These are phyloP conservation scores for Kryphioiulus occultus DNA, from an alignment of 2,888 invertebrate genomes.

Conservation along the genomic window DNA sequence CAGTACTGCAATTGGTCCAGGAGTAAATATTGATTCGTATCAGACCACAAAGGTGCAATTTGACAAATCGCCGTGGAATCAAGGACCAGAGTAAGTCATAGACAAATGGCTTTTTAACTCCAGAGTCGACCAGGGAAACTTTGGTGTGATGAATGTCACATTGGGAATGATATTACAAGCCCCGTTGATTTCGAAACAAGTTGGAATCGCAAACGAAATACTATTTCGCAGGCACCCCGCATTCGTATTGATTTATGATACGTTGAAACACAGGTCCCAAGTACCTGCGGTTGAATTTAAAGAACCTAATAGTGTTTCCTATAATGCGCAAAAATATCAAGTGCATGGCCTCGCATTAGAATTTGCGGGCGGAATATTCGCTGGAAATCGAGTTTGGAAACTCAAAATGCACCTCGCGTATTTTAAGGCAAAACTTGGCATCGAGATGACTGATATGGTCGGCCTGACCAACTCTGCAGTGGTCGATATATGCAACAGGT, in stretches of 20 bases:
- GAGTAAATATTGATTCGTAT: conserved; percentile 4
- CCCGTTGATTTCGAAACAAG: neutral
- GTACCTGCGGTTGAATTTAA: conserved; percentile 1
- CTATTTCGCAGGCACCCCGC: neutral
- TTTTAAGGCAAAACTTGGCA: conserved; percentile 16
- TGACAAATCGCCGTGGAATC: neutral
- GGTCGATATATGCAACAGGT: conserved; percentile 1
- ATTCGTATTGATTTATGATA: neutral
- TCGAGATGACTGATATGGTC: neutral
- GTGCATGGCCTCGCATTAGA: conserved; percentile 16
- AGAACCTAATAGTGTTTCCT: neutral
- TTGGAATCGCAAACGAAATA: neutral
- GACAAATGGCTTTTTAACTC: neutral
- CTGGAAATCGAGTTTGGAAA: neutral
- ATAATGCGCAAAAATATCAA: conserved; percentile 12
- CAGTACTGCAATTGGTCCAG: neutral
- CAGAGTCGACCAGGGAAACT: neutral
- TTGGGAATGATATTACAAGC: neutral
- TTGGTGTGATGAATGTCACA: neutral
- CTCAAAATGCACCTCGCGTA: neutral
- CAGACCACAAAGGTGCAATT: neutral
- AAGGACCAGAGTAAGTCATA: neutral
- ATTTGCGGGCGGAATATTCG: neutral
- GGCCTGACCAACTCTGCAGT: neutral
- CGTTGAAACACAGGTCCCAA: neutral